Percentiles rank a stretch among this genome's conserved stretches.
These are phyloP conservation scores for Scaeva pyrastri DNA, from an alignment of 2,888 invertebrate genomes.

Conservation along the genomic window DNA sequence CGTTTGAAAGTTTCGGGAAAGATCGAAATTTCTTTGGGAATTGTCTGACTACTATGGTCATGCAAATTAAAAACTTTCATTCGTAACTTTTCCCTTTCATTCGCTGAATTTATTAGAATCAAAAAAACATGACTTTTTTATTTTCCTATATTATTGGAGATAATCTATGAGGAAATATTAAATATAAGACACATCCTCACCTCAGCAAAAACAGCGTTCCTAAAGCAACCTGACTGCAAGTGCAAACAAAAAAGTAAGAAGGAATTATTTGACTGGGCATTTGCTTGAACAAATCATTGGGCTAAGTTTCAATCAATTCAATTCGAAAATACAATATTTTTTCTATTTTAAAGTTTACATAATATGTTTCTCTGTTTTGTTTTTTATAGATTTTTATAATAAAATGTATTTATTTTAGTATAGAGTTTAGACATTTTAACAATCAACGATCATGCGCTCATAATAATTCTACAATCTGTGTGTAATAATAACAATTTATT, in stretches of 20 bases:
- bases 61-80: no score
- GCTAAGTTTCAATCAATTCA: neutral
- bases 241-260: neutral
- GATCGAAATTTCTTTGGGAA: no score
- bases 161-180: no score
- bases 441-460: slow-evolving; percentile 26
- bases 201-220: neutral
- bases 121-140: no score
- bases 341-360: neutral
- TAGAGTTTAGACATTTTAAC: slow-evolving; percentile 33
- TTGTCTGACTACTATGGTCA: no score
- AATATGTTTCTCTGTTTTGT: neutral
- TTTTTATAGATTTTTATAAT: neutral
- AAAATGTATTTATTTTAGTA: slow-evolving; percentile 3
- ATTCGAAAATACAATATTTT: neutral
- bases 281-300: slow-evolving; percentile 26
- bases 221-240: neutral
- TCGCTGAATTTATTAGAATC: no score
- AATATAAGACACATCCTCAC: no score
- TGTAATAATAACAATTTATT: slow-evolving; percentile 31
- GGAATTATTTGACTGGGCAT: neutral
- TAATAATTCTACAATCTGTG: slow-evolving; percentile 25
- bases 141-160: no score
- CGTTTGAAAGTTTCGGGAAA: no score
- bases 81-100: no score